phyloP scores from a whole-genome alignment of 2,113 vertebrate species.

The Callipepla californica region DNA sequence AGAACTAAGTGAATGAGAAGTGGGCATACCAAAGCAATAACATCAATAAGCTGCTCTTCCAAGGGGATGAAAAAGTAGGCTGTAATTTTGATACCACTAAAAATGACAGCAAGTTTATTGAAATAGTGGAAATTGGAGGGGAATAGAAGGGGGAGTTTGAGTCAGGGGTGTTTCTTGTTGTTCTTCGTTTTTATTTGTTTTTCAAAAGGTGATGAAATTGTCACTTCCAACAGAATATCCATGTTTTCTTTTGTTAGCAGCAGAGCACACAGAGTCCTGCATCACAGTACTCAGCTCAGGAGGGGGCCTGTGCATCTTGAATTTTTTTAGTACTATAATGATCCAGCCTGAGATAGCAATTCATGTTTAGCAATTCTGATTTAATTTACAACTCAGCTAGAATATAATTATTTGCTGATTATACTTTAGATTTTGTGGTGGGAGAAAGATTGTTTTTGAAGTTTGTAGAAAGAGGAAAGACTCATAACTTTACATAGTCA shows the following conservation, averaged over 20 bases:
- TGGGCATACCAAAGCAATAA: background rate
- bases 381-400: constrained; percentile 71
- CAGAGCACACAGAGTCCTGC: background rate
- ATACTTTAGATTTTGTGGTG: constrained; percentile 40
- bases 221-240: background rate
- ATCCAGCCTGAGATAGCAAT: constrained; percentile 25
- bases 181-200: background rate
- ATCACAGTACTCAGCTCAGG: background rate
- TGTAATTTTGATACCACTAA: background rate
- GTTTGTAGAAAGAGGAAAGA: background rate
- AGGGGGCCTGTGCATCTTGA: constrained; percentile 12
- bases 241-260: background rate
- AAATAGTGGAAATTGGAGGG: background rate
- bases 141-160: no score
- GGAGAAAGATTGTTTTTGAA: constrained; percentile 16
- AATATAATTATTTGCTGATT: constrained; percentile 73
- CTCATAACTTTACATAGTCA: background rate
- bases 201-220: background rate
- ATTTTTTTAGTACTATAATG: background rate
- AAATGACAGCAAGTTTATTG: background rate
- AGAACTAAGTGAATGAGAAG: background rate
- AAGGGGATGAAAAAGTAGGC: background rate
- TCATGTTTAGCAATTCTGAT: constrained; percentile 70
- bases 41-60: background rate
- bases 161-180: background rate